These are phyloP conservation scores for Sphaeridia pumilis DNA, from an alignment of 2,888 invertebrate genomes.

Conservation along the genomic window DNA sequence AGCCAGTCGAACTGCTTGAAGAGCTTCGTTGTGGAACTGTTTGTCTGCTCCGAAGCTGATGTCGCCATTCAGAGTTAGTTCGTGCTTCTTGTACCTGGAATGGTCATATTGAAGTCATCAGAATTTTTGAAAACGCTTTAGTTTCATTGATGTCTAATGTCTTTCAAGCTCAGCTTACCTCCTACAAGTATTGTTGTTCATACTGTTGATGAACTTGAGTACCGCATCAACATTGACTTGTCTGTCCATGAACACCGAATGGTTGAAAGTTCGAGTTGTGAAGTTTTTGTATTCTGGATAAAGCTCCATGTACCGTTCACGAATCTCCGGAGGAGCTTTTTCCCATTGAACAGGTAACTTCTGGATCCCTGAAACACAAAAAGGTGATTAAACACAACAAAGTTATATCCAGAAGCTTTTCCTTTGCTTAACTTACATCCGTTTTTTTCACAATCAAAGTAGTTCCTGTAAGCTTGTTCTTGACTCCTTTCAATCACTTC, in stretches of 20 bases:
- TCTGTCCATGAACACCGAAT: constrained; percentile 17
- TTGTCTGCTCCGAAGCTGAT: constrained; percentile 73
- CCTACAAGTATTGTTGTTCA: constrained; percentile 52
- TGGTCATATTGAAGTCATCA: background rate
- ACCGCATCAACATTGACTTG: constrained; percentile 60
- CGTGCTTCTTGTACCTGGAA: constrained; percentile 53
- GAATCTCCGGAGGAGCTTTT: constrained; percentile 54
- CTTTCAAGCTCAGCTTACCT: constrained; percentile 3
- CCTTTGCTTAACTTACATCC: constrained; percentile 58
- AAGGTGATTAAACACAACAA: constrained; percentile 3
- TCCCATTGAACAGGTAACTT: constrained; percentile 74
- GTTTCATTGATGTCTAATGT: background rate
- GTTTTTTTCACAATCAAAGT: constrained; percentile 77
- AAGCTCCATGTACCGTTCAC: constrained; percentile 60
- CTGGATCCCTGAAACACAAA: constrained; percentile 58
- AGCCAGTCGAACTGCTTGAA: constrained; percentile 88
- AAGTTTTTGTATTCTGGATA: constrained; percentile 63
- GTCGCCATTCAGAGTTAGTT: constrained; percentile 71
- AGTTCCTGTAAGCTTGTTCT: constrained; percentile 73
- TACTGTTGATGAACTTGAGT: constrained; percentile 62
- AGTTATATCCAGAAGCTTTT: background rate
- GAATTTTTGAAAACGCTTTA: background rate
- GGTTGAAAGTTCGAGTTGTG: constrained; percentile 12
- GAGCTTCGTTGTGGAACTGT: constrained; percentile 87
- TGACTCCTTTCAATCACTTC: constrained; percentile 89